Evolutionary conservation across 2,113 vertebrate species (phyloP).

Genomic region (Peromyscus californicus): DNA sequence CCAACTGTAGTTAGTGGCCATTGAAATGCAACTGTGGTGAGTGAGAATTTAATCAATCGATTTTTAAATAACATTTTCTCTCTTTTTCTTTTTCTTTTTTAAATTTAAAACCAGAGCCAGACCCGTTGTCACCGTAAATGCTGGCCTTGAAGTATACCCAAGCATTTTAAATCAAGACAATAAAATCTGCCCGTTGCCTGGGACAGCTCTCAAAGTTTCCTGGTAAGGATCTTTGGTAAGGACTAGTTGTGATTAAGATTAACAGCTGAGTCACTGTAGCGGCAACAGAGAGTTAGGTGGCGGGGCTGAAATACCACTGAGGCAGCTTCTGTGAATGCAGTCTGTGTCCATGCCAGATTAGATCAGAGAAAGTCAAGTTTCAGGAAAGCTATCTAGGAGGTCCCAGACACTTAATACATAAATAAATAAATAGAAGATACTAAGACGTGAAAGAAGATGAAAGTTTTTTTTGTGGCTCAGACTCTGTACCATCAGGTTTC

Average conservation of each 20-base stretch:
- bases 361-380: not conserved
- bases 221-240: conserved; percentile 89
- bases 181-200: conserved; percentile 90
- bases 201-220: conserved; percentile 88
- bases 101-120: conserved; percentile 89
- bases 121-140: conserved; percentile 95
- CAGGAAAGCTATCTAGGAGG: not conserved
- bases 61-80: not conserved
- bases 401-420: not conserved
- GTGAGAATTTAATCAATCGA: not conserved
- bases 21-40: not conserved
- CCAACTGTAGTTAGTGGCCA: not conserved
- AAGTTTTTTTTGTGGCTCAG: not conserved
- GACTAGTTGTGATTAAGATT: not conserved
- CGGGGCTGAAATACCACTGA: not conserved
- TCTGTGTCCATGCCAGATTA: not conserved
- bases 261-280: not conserved
- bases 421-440: not conserved
- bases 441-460: not conserved
- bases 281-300: not conserved
- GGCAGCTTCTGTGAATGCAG: not conserved
- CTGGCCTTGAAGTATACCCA: conserved; percentile 94
- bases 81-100: accelerated
- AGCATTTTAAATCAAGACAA: conserved; percentile 96
- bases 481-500: not conserved